A percentile compares a stretch with the other conserved stretches of the same genome.
These are phyloP conservation scores for Anoura caudifer DNA, from an alignment of 2,113 vertebrate genomes.

Conservation along the genomic window DNA sequence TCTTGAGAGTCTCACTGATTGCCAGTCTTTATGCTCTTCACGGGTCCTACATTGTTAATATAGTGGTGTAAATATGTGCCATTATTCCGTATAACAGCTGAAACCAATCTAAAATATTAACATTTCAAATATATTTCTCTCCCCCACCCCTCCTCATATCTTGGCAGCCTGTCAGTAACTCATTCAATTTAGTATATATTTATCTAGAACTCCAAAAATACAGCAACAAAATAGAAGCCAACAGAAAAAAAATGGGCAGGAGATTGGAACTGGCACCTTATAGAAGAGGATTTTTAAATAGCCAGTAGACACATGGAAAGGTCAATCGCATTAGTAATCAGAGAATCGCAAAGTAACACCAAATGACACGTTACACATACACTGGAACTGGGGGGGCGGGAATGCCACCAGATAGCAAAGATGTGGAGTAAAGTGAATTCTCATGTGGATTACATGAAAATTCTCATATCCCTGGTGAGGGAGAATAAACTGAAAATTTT, in stretches of 20 bases:
- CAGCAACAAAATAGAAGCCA: not conserved
- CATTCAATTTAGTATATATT: not conserved
- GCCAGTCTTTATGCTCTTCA: not conserved
- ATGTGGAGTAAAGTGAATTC: not conserved
- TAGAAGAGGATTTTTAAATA: not conserved
- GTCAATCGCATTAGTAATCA: not conserved
- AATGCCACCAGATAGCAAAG: not conserved
- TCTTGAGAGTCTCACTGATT: not conserved
- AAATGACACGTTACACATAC: not conserved
- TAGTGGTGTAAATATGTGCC: not conserved
- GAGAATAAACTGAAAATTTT: not conserved
- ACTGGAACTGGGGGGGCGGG: not conserved
- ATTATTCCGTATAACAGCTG: not conserved
- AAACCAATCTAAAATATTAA: conserved; percentile 1
- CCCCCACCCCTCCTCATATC: not conserved
- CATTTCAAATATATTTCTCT: not conserved
- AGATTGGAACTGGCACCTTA: not conserved
- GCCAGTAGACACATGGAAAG: not conserved
- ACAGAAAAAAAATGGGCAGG: not conserved
- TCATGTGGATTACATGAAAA: not conserved
- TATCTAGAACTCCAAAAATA: not conserved
- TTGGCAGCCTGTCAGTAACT: not conserved
- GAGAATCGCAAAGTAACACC: not conserved
- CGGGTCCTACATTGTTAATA: not conserved
- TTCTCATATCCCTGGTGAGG: not conserved